Base-by-base conservation (phyloP, 2,797 vertebrate genomes). In the Falco concolor region DNA sequence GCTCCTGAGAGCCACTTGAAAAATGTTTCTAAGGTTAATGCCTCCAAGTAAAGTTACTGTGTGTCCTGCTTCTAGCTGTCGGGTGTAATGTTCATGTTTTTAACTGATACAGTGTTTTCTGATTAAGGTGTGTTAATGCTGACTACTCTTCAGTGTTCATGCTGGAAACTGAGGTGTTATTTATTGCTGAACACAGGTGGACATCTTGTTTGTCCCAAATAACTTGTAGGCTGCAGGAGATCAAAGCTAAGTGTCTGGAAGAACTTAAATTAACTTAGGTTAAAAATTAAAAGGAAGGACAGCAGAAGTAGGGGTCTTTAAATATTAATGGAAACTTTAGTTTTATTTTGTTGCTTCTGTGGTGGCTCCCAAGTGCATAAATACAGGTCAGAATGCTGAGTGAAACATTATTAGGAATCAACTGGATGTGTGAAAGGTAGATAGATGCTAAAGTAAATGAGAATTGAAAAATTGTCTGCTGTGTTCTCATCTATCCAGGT, bases 401-500 rank as follows among this genome's bases (percentile, higher is more conserved):
- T 30, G 36, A 21, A n/a, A 18, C 2, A 1, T 12, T 7, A 6
- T 3, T 47, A 38, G 50, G 32, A 57, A 12, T 28, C 9, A 15
- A 0, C 12, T n/a, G 14, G 20, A 8, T 42, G 25, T 50, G 5
- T 10, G 52, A 34, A 34, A 25, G 40, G 23, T 10, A 27, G n/a
- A 7, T 13, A 21, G 45, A 23, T 50, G 57, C 36, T 57, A 4
- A 32, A 54, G 72, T 16, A 42, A 22, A 28, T 18, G n/a, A 56
- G 52, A 65, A 22, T 24, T 0, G 1, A 13, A n/a, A 59, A 10
- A 6, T 18, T 24, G 23, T 25, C 9, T 68, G 72, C 27, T 1
- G 0, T 21, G 22, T 40, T 78, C 42, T 32, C 1, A 0, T 47
- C 45, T 64, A n/a, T 6, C 38, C 23, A 4, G 19, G 32, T 19